Evolutionary conservation across 2,113 vertebrate genomes (phyloP).

Genomic region (Entelurus aequoreus): DNA sequence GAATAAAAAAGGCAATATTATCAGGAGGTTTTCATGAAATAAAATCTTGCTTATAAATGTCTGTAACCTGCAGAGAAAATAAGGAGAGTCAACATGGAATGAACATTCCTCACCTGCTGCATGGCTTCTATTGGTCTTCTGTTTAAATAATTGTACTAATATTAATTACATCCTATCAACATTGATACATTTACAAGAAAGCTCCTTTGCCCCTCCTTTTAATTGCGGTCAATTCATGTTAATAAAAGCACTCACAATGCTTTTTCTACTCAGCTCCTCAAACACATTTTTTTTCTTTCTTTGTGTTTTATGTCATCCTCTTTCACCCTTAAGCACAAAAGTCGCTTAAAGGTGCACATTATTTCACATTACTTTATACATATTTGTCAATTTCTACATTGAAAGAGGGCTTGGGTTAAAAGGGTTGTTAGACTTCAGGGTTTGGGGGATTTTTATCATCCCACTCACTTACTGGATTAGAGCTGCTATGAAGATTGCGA

Average conservation of each 20-base stretch:
- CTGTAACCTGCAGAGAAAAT: conserved; percentile 30
- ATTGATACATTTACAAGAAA: conserved; percentile 61
- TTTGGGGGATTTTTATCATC: conserved; percentile 41
- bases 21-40: conserved; percentile 23
- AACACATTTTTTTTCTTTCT: neutral
- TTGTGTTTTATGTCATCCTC: too few relatives aligned
- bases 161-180: too few relatives aligned
- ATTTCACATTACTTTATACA: conserved; percentile 18
- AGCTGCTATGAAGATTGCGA: conserved; percentile 29
- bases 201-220: conserved; percentile 22
- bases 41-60: conserved; percentile 8
- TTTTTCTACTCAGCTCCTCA: neutral
- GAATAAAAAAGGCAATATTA: conserved; percentile 7
- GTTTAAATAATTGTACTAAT: conserved; percentile 14
- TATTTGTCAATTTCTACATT: conserved; percentile 35
- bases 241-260: too few relatives aligned
- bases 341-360: neutral
- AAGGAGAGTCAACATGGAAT: conserved; percentile 41
- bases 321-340: neutral
- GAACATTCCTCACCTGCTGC: conserved; percentile 33
- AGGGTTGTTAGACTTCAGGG: too few relatives aligned
- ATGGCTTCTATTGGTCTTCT: conserved; percentile 20
- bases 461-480: conserved; percentile 54
- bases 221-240: conserved; percentile 22
- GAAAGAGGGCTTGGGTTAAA: conserved; percentile 1